Base-by-base conservation (phyloP, 2,888 invertebrate genomes). In the Athrips mouffetella region DNA sequence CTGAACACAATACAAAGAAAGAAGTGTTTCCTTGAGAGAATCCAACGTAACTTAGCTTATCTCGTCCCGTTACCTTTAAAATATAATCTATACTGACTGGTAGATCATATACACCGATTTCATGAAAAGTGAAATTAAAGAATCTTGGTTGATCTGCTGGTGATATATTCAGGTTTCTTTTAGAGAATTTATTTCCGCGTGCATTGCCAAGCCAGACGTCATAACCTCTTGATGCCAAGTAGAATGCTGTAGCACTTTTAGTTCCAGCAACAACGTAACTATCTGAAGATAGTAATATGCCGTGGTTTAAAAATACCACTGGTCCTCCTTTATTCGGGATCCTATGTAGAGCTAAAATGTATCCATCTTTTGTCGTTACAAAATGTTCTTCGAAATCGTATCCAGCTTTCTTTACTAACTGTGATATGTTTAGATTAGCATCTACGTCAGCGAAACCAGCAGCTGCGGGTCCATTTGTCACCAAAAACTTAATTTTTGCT, bases 151-250 rank as follows among this genome's bases (percentile, higher is more conserved):
- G 71, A 0, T 50, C 37, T n/a, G 8, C 53, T 1, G 80, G 62
- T 20, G 70, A 52, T 0, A 62, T 58, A 60, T 93, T 92, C n/a
- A 69, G 73, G 13, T 53, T 16, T 4, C 48, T 33, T 37, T 79
- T 73, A 1, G 89, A 87, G 64, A 91, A 91, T 0, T 87, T 89
- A 68, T 94, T 95, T 8, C 95, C 95, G 50, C 95, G 82, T 13
- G 90, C 89, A 74, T 96, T 96, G 2, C 93, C 94, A 54, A 95
- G 59, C 95, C 94, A 96, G 1, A 92, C 91, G 60, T 93, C 92
- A 57, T 90, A 92, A 6, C 91, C 91, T 8, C 72, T 67, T 54
- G 90, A 89, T 1, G 91, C 81, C 37, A 93, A 87, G 61, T 90
- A 80, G 78, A 85, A 92, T 62, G 75, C 92, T 11, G 67, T 72